Percentiles rank a stretch among this genome's conserved stretches.
These are phyloP conservation scores for Aspiorhynchus laticeps DNA, from an alignment of 2,113 vertebrate species.

Conservation along the genomic window DNA sequence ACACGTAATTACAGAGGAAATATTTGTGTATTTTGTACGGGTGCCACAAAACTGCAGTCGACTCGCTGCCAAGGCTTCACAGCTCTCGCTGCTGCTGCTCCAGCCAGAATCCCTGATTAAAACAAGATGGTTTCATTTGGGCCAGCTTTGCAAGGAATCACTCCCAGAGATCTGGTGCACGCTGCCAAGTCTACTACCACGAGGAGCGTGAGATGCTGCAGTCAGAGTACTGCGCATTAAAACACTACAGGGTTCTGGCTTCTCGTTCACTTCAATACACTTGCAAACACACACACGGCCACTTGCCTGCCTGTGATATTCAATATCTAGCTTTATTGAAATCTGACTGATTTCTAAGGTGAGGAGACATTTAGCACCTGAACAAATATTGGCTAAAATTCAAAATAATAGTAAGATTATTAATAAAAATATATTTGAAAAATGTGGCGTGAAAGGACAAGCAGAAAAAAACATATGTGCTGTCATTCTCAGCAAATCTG, in stretches of 20 bases:
- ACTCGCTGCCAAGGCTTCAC: slow-evolving; percentile 76
- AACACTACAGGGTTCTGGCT: slow-evolving; percentile 63
- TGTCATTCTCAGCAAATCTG: not conserved
- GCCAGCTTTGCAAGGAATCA: slow-evolving; percentile 78
- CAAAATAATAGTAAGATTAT: not conserved
- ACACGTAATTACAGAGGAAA: slow-evolving; percentile 83
- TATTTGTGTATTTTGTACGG: slow-evolving; percentile 83
- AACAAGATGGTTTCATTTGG: slow-evolving; percentile 81
- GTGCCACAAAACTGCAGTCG: slow-evolving; percentile 74
- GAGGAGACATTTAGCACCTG: not conserved
- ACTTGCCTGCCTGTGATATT: slow-evolving; percentile 47
- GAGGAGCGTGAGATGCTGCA: slow-evolving; percentile 68
- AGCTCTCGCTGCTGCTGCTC: slow-evolving; percentile 74
- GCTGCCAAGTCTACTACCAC: slow-evolving; percentile 74
- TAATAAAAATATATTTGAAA: not conserved
- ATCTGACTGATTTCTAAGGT: slow-evolving; percentile 31
- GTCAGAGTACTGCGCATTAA: slow-evolving; percentile 62
- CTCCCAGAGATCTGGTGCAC: slow-evolving; percentile 73
- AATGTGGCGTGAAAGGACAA: not conserved
- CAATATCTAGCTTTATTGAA: slow-evolving; percentile 37
- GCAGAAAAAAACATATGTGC: not conserved
- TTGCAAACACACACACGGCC: slow-evolving; percentile 47
- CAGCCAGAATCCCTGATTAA: slow-evolving; percentile 82
- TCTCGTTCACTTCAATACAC: slow-evolving; percentile 67
- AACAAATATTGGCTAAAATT: slow-evolving; percentile 13